Base-by-base conservation (phyloP, 64 coral and sea anemone species). In the Montipora capricornis region DNA sequence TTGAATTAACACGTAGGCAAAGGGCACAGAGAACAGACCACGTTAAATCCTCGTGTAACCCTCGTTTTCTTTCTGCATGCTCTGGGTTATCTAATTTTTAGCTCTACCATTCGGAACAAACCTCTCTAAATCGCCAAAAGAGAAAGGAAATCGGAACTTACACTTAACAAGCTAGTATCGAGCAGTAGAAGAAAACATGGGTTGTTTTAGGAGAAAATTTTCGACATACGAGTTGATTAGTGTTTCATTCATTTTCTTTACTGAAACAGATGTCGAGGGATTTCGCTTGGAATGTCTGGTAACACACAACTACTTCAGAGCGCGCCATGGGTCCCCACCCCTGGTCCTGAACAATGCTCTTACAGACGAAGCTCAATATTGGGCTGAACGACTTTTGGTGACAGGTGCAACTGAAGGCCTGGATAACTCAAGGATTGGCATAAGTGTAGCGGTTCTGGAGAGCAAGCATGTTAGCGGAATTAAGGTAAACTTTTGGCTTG, bases 261-360 rank as follows among this genome's bases (percentile, higher is more conserved):
- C 12, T 49, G 12, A 7, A 47, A 48, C 29, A 98, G 97, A 96
- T 79, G 57, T 98, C 10, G 97, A 98, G 10, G 90, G 89, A 66
- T 98, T 98, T 80, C 97, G 97, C 51, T 83, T 95, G 70, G 97
- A 98, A 55, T 96, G 88, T 83, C 83, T 98, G 17, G 94, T 98
- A 11, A 89, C 94, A 20, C 88, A 94, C 48, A 98, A 98, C 47
- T 98, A 95, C 88, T 95, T 94, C 67, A 92, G 97, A 17, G 97
- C 97, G 12, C 94, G 94, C 20, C 97, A 98, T 76, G 91, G 87
- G 17, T 95, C 89, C 66, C 94, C 97, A 14, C 97, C 97, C 2
- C 74, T 98, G 13, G 83, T 94, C 52, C 66, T 92, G 44, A 84
- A 76, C 59, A 86, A 90, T 50, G 24, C 84, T 24, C 89, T 98